Conservation (phyloP, 2,797 vertebrate species). For the Tiaroga cobitis region DNA sequence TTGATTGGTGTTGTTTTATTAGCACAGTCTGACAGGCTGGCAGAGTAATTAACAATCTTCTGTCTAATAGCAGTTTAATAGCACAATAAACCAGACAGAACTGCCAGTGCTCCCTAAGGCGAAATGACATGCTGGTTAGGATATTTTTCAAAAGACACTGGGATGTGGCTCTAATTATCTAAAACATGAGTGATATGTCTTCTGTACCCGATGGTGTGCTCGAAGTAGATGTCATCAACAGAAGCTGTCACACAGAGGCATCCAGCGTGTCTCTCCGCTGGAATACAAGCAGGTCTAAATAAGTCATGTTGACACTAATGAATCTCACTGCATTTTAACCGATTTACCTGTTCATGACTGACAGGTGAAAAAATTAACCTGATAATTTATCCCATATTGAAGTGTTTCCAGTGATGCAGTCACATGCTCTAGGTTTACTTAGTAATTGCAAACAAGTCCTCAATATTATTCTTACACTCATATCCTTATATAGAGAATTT, state of each 20-base stretch:
- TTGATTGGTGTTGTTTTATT: conserved; percentile 8
- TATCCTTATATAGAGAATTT: background rate
- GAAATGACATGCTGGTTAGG: conserved; percentile 3
- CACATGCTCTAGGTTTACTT: background rate
- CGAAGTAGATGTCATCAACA: conserved; percentile 95
- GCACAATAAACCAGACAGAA: conserved; percentile 8
- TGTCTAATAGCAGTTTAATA: conserved; percentile 23
- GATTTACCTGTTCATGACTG: background rate
- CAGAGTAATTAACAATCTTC: conserved; percentile 31
- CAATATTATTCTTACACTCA: background rate
- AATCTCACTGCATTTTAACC: background rate
- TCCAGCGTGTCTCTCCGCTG: conserved; percentile 91
- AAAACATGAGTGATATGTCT: conserved; percentile 15
- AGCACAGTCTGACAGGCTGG: background rate
- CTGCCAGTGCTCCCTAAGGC: conserved; percentile 7
- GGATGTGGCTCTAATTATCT: background rate
- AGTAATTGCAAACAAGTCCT: background rate
- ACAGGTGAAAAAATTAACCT: background rate
- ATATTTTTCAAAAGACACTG: conserved; percentile 14
- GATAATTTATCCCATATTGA: background rate
- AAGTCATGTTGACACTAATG: background rate
- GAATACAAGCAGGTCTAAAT: conserved; percentile 4
- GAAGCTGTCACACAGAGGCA: conserved; percentile 93
- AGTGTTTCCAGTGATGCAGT: background rate
- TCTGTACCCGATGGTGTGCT: conserved; percentile 90